These are phyloP conservation scores for Eumerus sabulonum DNA, from an alignment of 2,888 invertebrate species.

Conservation along the genomic window DNA sequence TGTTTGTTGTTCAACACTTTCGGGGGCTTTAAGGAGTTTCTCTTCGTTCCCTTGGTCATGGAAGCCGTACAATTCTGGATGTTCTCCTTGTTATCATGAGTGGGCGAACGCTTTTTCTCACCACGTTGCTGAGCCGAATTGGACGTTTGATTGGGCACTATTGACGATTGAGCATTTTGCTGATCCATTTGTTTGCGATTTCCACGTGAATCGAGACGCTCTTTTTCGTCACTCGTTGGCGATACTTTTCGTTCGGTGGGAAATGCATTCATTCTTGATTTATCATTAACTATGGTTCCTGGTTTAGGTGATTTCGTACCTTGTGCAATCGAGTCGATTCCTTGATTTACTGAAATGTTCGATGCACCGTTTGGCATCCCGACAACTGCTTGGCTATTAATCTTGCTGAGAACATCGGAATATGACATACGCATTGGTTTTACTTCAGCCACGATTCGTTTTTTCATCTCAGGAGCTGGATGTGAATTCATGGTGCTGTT, in stretches of 20 bases:
- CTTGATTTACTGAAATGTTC: conserved; percentile 31
- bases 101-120: conserved; percentile 77
- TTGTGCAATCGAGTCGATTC: conserved; percentile 16
- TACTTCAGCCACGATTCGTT: conserved; percentile 89
- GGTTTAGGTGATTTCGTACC: conserved; percentile 30
- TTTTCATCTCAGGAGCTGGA: conserved; percentile 73
- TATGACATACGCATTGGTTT: conserved; percentile 93
- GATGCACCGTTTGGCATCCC: conserved; percentile 72
- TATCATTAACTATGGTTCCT: conserved; percentile 3
- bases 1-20: conserved; percentile 73
- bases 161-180: conserved; percentile 2
- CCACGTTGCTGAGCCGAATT: conserved; percentile 71
- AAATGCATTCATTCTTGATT: conserved; percentile 20
- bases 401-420: conserved; percentile 90
- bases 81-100: conserved; percentile 78
- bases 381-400: conserved; percentile 79
- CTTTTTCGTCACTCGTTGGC: conserved; percentile 36
- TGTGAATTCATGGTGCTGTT: conserved; percentile 34
- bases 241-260: conserved; percentile 43
- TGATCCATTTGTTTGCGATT: conserved; percentile 31
- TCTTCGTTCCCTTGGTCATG: conserved; percentile 53
- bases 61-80: conserved; percentile 70
- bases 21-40: conserved; percentile 55
- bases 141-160: background rate
- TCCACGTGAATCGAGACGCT: conserved; percentile 39